Conservation (phyloP, 2,113 vertebrate species). For the Anolis sagrei region DNA sequence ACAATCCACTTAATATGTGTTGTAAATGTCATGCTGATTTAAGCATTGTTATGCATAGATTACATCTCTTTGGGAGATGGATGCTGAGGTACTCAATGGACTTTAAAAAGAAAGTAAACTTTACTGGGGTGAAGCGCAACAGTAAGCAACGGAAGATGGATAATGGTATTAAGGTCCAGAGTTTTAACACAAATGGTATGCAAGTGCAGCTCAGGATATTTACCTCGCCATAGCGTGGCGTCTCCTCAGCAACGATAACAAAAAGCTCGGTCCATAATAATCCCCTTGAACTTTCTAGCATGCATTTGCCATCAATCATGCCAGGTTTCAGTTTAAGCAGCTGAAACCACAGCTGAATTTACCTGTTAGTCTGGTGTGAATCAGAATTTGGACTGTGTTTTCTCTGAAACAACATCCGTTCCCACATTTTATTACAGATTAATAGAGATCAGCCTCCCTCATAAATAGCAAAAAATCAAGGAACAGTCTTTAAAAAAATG, state of each 20-base stretch:
- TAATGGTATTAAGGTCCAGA: slow-evolving; percentile 16
- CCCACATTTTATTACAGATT: neutral
- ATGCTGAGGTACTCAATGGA: slow-evolving; percentile 31
- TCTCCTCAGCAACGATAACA: neutral
- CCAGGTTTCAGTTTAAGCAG: slow-evolving; percentile 20
- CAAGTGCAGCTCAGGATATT: slow-evolving; percentile 41
- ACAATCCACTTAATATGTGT: slow-evolving; percentile 65
- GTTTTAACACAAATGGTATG: slow-evolving; percentile 40
- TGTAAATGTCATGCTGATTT: slow-evolving; percentile 69
- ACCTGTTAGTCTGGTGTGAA: neutral
- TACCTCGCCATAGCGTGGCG: slow-evolving; percentile 20
- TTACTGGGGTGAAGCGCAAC: slow-evolving; percentile 49
- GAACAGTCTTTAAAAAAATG: accelerated
- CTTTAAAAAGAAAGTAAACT: slow-evolving; percentile 4
- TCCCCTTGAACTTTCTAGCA: slow-evolving; percentile 35
- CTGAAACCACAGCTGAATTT: slow-evolving; percentile 31
- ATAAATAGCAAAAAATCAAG: neutral
- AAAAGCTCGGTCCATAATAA: slow-evolving; percentile 13
- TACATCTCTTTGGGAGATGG: slow-evolving; percentile 58
- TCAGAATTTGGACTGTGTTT: neutral
- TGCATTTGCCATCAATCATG: slow-evolving; percentile 8
- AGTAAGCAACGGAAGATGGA: slow-evolving; percentile 45
- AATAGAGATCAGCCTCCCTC: neutral
- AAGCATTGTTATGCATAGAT: slow-evolving; percentile 60
- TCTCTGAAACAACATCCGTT: neutral